phyloP scores from a whole-genome alignment of 2,888 invertebrate species.

The Pseudococcus jackbeardsleyi region DNA sequence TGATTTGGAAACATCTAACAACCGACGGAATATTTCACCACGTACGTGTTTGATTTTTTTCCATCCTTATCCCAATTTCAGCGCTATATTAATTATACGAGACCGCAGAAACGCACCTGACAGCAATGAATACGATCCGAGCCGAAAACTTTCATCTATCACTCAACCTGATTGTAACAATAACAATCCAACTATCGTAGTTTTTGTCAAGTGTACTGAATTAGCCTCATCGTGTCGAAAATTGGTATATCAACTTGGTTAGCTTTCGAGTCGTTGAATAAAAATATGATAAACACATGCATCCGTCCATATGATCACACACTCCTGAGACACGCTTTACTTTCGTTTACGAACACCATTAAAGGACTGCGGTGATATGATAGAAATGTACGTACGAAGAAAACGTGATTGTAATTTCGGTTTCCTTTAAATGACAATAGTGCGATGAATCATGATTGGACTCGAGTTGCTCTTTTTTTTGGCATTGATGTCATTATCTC shows the following conservation, averaged over 20 bases:
- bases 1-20: neutral
- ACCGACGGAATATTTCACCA: neutral
- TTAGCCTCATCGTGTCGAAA: constrained; percentile 23
- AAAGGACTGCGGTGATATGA: constrained; percentile 21
- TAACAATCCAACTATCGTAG: neutral
- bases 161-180: neutral
- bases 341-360: constrained; percentile 18
- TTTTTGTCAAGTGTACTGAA: neutral
- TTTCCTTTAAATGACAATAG: constrained; percentile 23
- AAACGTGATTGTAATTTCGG: constrained; percentile 32
- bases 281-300: constrained; percentile 17
- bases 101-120: neutral
- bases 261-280: neutral
- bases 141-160: constrained; percentile 11
- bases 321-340: constrained; percentile 28
- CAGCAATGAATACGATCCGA: neutral
- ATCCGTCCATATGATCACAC: constrained; percentile 13
- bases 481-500: neutral
- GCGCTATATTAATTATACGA: neutral
- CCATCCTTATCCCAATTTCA: neutral
- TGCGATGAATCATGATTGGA: constrained; percentile 31
- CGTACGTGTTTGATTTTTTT: neutral
- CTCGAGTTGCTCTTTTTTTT: neutral
- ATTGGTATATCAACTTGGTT: neutral
- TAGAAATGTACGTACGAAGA: neutral